Conservation (phyloP, 2,888 invertebrate genomes). For the Actias luna region DNA sequence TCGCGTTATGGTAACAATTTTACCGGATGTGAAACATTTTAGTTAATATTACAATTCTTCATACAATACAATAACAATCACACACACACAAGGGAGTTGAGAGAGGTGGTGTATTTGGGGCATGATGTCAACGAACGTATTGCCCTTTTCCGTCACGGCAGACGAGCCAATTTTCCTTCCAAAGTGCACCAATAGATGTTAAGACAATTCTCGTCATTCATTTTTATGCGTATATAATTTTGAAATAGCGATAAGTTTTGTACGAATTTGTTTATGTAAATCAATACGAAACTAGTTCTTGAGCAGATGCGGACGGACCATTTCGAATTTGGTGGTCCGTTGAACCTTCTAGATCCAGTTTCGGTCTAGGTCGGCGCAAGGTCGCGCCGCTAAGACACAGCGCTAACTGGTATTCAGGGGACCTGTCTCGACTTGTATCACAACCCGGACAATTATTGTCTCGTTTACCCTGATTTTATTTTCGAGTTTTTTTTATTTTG, state of each 20-base stretch:
- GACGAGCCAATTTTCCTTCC: too few species aligned
- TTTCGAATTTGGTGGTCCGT: slow-evolving; percentile 28
- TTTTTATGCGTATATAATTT: too few species aligned
- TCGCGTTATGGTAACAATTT: too few species aligned
- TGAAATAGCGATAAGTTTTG: background rate
- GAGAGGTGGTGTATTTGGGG: too few species aligned
- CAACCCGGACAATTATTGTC: background rate
- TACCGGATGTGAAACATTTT: too few species aligned
- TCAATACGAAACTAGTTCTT: background rate
- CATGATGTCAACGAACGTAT: too few species aligned
- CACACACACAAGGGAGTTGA: too few species aligned
- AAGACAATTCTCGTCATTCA: too few species aligned
- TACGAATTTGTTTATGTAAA: background rate
- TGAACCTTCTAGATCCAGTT: slow-evolving; percentile 41
- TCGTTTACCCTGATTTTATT: background rate
- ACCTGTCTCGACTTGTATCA: slow-evolving; percentile 34
- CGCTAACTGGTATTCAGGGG: slow-evolving; percentile 14
- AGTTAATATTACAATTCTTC: too few species aligned
- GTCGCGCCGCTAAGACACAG: slow-evolving; percentile 32
- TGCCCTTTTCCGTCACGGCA: too few species aligned
- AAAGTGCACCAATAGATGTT: too few species aligned
- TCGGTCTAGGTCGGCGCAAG: slow-evolving; percentile 56
- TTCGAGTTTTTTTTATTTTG: background rate
- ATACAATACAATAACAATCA: too few species aligned
- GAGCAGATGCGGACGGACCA: background rate